These are phyloP conservation scores for Catostomus latipinnis DNA, from an alignment of 2,797 vertebrate species.

Conservation along the genomic window DNA sequence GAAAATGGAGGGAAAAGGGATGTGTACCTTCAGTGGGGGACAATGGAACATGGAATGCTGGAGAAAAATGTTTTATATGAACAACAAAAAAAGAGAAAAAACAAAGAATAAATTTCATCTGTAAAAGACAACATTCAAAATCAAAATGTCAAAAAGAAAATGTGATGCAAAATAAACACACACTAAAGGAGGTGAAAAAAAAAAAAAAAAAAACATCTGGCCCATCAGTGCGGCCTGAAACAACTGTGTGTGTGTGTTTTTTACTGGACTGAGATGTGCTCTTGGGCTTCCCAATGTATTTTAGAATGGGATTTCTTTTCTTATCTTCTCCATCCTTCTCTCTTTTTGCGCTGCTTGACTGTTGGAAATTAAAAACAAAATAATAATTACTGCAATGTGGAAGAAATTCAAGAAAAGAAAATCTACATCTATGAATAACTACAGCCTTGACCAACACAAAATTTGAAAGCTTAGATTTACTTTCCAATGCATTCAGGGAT, in stretches of 20 bases:
- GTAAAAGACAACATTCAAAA: neutral
- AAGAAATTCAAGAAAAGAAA: neutral
- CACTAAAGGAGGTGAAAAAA: neutral
- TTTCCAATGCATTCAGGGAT: too few relatives aligned
- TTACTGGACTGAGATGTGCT: constrained; percentile 89
- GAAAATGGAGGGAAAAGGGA: constrained; percentile 16
- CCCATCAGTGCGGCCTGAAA: neutral
- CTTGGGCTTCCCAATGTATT: constrained; percentile 92
- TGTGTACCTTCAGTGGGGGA: constrained; percentile 89
- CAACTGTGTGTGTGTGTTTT: constrained; percentile 6
- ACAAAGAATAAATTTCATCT: constrained; percentile 1
- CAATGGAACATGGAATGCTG: constrained; percentile 94
- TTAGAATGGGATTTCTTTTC: constrained; percentile 92
- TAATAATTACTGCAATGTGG: neutral
- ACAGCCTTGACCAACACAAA: too few relatives aligned
- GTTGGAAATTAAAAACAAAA: constrained; percentile 1
- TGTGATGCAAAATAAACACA: neutral
- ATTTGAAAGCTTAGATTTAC: too few relatives aligned
- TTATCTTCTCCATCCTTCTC: constrained; percentile 90
- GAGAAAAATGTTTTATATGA: constrained; percentile 57
- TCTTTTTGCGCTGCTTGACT: constrained; percentile 73
- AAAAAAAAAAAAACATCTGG: neutral
- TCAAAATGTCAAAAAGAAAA: neutral
- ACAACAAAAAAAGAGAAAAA: constrained; percentile 34
- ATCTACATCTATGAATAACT: too few relatives aligned